These are phyloP conservation scores for Uloborus diversus DNA, from an alignment of 1,140 invertebrate genomes.

Conservation along the genomic window DNA sequence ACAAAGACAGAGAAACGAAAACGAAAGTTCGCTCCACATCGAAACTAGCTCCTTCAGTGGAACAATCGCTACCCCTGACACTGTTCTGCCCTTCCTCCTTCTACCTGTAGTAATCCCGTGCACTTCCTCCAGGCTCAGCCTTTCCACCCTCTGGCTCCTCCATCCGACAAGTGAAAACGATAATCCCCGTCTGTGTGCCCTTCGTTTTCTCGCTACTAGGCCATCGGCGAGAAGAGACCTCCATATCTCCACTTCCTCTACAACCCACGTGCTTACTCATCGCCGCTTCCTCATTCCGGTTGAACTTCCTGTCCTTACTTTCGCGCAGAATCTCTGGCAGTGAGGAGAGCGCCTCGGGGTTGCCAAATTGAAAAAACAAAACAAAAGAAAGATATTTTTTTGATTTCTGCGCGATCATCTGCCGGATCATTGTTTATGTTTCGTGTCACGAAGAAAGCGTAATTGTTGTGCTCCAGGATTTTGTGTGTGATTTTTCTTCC, in stretches of 20 bases:
- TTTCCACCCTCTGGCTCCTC: background rate
- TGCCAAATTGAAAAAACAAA: background rate
- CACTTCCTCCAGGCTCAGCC: background rate
- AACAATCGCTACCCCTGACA: conserved; percentile 48
- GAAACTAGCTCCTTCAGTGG: too few species aligned
- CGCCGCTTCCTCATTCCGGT: conserved; percentile 55
- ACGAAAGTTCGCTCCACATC: background rate
- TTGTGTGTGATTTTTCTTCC: too few species aligned
- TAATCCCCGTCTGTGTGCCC: conserved; percentile 18
- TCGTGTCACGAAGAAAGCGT: too few species aligned
- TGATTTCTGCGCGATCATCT: too few species aligned
- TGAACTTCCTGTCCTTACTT: conserved; percentile 52
- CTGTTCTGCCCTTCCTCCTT: conserved; percentile 18
- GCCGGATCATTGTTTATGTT: too few species aligned
- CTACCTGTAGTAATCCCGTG: too few species aligned
- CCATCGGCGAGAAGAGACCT: conserved; percentile 28
- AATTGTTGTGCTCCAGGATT: too few species aligned
- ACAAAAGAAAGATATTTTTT: background rate
- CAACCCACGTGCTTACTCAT: conserved; percentile 52
- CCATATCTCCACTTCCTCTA: conserved; percentile 43
- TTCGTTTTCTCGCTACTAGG: conserved; percentile 5
- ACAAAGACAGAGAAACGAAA: too few species aligned
- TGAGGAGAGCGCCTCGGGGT: background rate
- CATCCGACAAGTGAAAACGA: conserved; percentile 22
- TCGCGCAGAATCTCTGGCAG: conserved; percentile 2